Evolutionary conservation across 2,888 invertebrate species (phyloP), one percentile per base, ranked within the genome.

Genomic region (Chaitophorus viminalis): DNA sequence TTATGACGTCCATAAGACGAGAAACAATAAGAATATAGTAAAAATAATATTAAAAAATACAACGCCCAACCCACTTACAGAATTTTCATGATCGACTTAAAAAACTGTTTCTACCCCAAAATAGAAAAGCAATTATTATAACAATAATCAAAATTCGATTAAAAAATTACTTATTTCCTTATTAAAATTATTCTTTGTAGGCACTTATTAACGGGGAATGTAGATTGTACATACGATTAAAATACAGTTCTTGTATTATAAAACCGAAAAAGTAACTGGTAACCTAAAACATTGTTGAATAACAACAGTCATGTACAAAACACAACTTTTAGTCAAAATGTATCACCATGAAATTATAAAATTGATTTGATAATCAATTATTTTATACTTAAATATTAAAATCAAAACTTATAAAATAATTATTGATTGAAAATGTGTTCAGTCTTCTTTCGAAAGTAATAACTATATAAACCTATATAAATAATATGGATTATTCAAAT

Each of bases 401-500:
- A 60, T 60, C 18, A 21, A 21, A 83, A 54, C 54, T 36, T 82
- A 54, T 31, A 36, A 82, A 29, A 65, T 29, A 29, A 83, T 83
- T 33, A 60, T 75, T 72, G 17, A 21, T 60, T 39, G 21, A 31
- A 83, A 75, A 74, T 74, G 21, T 83, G 36, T 72, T 74, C 29
- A n/a, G 36, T 11, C 21, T 79, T 78, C 29, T 76, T 76, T 77
- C 70, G 77, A 85, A 85, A 85, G 52, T 70, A 31, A 77, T 70
- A 31, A 77, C 52, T 46, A 68, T 75, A 60, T 8, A n/a, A n/a
- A n/a, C n/a, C n/a, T n/a, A n/a, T n/a, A 60, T 31, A 84, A 31
- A 84, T 25, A 84, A 31, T 65, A 84, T 76, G 65, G 39, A 84
- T 31, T 68, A 36, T 70, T 52, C n/a, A 33, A 36, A 78, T 78